Percentiles rank a stretch among this genome's conserved stretches.
phyloP scores from a whole-genome alignment of 2,113 vertebrate species.

The Phycodurus eques region DNA sequence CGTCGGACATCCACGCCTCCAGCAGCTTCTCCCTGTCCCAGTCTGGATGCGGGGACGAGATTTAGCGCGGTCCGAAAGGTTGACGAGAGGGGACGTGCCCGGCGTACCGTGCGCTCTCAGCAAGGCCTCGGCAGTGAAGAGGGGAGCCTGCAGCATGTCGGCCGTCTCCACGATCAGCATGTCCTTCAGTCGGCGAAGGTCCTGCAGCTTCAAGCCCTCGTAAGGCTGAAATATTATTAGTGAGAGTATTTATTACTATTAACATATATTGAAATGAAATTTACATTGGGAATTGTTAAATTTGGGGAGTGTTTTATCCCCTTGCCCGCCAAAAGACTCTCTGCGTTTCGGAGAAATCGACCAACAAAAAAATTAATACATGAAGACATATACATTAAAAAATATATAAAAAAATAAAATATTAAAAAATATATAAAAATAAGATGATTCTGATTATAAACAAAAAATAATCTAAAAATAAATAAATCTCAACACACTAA shows the following conservation, averaged over 20 bases:
- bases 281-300: too few relatives aligned
- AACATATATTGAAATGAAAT: too few relatives aligned
- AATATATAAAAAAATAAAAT: too few relatives aligned
- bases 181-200: conserved; percentile 91
- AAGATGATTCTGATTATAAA: too few relatives aligned
- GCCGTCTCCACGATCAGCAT: conserved; percentile 98
- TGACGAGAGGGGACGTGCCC: background rate
- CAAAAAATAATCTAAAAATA: too few relatives aligned
- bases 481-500: too few relatives aligned
- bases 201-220: conserved; percentile 92
- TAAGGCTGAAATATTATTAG: conserved; percentile 75
- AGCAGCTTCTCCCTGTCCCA: conserved; percentile 71
- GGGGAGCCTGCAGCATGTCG: conserved; percentile 96
- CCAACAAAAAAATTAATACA: too few relatives aligned
- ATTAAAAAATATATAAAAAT: too few relatives aligned
- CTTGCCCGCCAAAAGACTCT: too few relatives aligned
- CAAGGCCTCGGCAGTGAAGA: conserved; percentile 96
- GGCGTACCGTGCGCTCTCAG: conserved; percentile 89
- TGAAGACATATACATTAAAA: too few relatives aligned
- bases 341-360: too few relatives aligned
- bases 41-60: conserved; percentile 29
- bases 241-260: background rate
- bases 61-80: background rate
- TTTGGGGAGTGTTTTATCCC: too few relatives aligned
- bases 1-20: conserved; percentile 70